These are phyloP conservation scores for Melanotaenia maccullochi DNA, from an alignment of 2,797 vertebrate genomes.

Conservation along the genomic window DNA sequence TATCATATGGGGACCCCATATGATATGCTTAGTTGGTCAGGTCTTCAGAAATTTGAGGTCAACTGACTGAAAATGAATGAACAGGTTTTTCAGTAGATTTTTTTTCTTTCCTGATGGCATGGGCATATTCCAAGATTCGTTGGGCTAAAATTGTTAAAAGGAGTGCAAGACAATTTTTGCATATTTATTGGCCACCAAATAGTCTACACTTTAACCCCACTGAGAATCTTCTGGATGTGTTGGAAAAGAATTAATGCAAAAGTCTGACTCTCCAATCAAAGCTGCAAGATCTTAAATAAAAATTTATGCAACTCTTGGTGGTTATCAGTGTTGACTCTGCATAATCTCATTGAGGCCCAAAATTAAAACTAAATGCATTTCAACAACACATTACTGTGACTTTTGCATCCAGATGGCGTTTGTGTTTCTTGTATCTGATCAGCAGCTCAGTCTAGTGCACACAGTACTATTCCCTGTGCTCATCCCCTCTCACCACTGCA, in stretches of 20 bases:
- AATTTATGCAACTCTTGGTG: background rate
- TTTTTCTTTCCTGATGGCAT: background rate
- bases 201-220: background rate
- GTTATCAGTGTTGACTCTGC: background rate
- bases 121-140: background rate
- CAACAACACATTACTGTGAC: background rate
- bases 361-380: background rate
- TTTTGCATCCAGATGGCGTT: constrained; percentile 22
- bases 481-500: constrained; percentile 46
- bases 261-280: background rate
- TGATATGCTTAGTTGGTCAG: background rate
- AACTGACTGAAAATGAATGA: background rate
- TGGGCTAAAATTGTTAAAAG: background rate
- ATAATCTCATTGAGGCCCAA: background rate
- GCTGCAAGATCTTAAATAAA: background rate
- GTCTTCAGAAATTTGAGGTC: background rate
- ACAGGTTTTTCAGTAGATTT: background rate
- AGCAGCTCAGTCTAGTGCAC: constrained; percentile 10
- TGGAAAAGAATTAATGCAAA: background rate
- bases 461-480: constrained; percentile 17
- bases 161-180: background rate
- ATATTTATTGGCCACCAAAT: background rate
- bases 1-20: background rate
- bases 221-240: constrained; percentile 2
- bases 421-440: constrained; percentile 25